Base-by-base conservation (phyloP, 2,113 vertebrate genomes). In the Scophthalmus maximus region DNA sequence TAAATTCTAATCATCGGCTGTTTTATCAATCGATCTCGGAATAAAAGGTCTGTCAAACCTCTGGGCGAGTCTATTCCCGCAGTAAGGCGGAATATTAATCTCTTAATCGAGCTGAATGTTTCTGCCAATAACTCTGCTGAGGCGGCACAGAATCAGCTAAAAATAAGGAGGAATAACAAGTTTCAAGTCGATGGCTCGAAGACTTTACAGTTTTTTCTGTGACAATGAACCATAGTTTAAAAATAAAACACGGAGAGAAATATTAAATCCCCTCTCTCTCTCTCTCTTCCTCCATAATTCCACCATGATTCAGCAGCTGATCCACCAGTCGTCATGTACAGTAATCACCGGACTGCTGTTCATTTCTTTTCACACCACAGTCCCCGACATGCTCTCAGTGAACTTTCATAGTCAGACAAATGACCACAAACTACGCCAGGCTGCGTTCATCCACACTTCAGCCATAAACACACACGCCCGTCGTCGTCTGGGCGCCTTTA, bases 361-460 rank as follows among this genome's bases (percentile, higher is more conserved):
- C 14, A 17, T 42, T 15, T 17, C 6, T 17, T 42, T 17, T 42
- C 38, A 18, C 38, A 42, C 15, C 4, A 18, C 42, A 44, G 42
- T 2, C 17, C 42, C 70, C 42, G 0, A 53, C 53, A n/a, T n/a
- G n/a, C n/a, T n/a, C n/a, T n/a, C n/a, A 65, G 29, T 30, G 59
- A 60, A 49, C 58, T 49, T 67, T 77, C 60, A 53, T n/a, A n/a
- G 38, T 46, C 59, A 46, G 36, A 84, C 40, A 66, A 76, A 76
- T 55, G 42, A 70, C 68, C 10, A n/a, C 26, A 40, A 72, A 72
- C 57, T 47, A 76, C 58, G 42, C 20, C 3, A 0, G 30, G 49
- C 36, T 4, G 34, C 64, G 64, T 55, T 56, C 51, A n/a, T 51
- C 26, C 32, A n/a, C 36, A 15, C 12, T 15, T 40, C 14, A 17